Base-by-base conservation (phyloP, 2,888 invertebrate species). In the Agrochola circellaris region DNA sequence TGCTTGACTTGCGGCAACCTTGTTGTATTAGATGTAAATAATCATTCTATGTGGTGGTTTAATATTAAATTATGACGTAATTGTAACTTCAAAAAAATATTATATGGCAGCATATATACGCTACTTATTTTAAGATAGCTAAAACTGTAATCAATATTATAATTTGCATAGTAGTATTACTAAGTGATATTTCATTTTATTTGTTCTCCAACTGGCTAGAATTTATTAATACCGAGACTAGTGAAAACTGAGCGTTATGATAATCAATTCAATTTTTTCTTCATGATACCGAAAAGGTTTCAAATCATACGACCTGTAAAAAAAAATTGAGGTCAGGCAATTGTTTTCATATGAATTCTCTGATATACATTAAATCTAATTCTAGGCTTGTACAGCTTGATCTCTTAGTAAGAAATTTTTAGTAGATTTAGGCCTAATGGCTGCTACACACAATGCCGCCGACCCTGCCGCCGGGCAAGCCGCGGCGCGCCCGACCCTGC, bases 21-120 rank as follows among this genome's bases (percentile, higher is more conserved):
- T 73, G 42, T 77, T 70, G n/a, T 79, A 51, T 17, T 64, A 58
- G 56, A 51, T 78, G 78, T 80, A 65, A 73, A 78, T 78, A 65
- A 64, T 73, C 23, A 73, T 65, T 58, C 17, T 34, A 26, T 54
- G 6, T 54, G 15, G 75, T 54, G 26, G 11, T 48, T 64, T 26
- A 8, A 45, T 23, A 62, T 45, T 23, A 17, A 51, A 51, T 64
- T 56, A 79, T 20, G 38, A n/a, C 26, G 0, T 51, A 58, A n/a
- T 58, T 42, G 17, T 65, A 58, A 7, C 26, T 20, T 66, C 15
- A 3, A 64, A 45, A 61, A 7, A 7, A 56, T 61, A 45, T 54
- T 30, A 23, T 20, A 23, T 20, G 81, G 78, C 81, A 78, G 81
- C 78, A 42, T 58, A 23, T 13, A 42, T 58, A 23, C 9, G 23